Evolutionary conservation across 1,140 invertebrate species (phyloP), one percentile per base, ranked within the genome.

Genomic region (Mactra quadrangularis): DNA sequence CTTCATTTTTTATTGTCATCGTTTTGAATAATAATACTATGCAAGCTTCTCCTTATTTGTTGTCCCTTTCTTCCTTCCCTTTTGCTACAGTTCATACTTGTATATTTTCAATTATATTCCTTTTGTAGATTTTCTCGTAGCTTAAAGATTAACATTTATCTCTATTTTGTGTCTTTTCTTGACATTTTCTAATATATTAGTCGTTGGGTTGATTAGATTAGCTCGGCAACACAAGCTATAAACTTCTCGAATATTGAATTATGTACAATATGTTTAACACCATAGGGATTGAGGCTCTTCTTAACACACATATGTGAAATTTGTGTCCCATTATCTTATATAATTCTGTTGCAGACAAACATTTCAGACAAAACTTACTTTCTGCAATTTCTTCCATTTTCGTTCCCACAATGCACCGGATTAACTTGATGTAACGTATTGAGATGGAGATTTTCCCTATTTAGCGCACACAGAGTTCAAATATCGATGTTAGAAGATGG

Each of bases 111-210:
- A 59, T 25, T 27, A 59, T 29, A 29, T 29, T 15, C 27, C 27
- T 11, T 25, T 59, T 25, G 11, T 25, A 29, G n/a, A 59, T 27
- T 59, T 59, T 59, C 55, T 17, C 25, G 27, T 29, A 33, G 29
- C 59, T 62, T 13, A 35, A 62, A 35, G 59, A 9, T 17, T 17
- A 35, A 3, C 31, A 3, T 62, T 35, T 62, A 62, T 62, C 59
- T 35, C n/a, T 35, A 35, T 7, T 17, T 27, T 3, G 27, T 27
- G 55, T 29, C n/a, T 25, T 59, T 62, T 6, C 29, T 62, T 62
- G 59, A 35, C 59, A 35, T 27, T 33, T 62, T 62, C 31, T 62
- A 35, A 62, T 62, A 35, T 62, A 62, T 62, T 62, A 41, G 60
- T 25, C 17, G 17, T 64, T 22, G 1, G 7, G 4, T 41, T 45